These are phyloP conservation scores for Spisula solida DNA, from an alignment of 2,888 invertebrate species.

Conservation along the genomic window DNA sequence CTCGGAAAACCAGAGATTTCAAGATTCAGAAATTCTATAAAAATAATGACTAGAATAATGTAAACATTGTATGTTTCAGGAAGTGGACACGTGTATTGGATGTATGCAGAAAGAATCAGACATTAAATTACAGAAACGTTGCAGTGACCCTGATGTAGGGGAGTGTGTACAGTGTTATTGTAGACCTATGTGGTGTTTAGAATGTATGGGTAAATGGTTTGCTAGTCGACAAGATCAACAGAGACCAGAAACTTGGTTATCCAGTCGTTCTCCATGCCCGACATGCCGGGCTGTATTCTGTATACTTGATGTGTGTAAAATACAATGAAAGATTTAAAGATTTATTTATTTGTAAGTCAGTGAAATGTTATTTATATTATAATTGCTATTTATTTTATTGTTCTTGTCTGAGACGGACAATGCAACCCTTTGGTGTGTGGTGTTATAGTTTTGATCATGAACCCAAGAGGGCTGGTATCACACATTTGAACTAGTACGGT, in stretches of 20 bases:
- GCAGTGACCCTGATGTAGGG: conserved; percentile 87
- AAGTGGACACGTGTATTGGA: conserved; percentile 94
- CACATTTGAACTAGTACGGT: no score
- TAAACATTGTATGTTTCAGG: conserved; percentile 88
- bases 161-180: conserved; percentile 91
- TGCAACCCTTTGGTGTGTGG: no score
- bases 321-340: conserved; percentile 65
- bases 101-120: conserved; percentile 94
- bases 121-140: conserved; percentile 93
- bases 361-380: no score
- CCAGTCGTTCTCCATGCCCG: conserved; percentile 95
- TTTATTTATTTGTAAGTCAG: no score
- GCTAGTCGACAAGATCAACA: conserved; percentile 93
- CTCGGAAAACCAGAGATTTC: no score
- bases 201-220: conserved; percentile 91
- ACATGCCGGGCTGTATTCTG: conserved; percentile 95
- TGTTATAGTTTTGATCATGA: no score
- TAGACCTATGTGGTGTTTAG: conserved; percentile 96
- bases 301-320: conserved; percentile 93
- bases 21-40: no score
- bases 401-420: no score
- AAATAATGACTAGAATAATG: no score
- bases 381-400: no score
- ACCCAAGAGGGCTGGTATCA: background rate
- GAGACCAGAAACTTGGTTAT: conserved; percentile 93